Evolutionary conservation across 2,113 vertebrate genomes (phyloP).

Genomic region (Gopherus evgoodei): DNA sequence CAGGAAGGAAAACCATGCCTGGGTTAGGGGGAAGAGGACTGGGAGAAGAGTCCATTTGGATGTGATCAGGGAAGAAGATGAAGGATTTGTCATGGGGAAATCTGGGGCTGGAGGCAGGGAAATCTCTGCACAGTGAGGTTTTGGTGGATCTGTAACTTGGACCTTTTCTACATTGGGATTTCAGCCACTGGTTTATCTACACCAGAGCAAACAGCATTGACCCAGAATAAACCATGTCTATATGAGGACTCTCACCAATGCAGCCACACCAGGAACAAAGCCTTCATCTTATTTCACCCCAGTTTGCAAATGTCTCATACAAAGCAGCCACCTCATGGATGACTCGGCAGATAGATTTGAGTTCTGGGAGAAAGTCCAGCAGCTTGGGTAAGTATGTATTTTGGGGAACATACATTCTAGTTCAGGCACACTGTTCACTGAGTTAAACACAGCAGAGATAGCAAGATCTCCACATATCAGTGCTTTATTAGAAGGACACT

Average conservation of each 20-base stretch:
- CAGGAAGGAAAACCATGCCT: neutral
- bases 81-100: conserved; percentile 3
- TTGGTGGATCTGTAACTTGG: neutral
- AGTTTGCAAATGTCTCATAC: neutral
- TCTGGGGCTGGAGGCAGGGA: neutral
- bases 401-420: neutral
- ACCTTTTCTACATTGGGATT: neutral
- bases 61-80: neutral
- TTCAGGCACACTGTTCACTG: neutral
- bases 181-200: neutral
- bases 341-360: neutral
- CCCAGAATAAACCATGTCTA: neutral
- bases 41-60: neutral
- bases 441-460: neutral
- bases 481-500: neutral
- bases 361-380: neutral
- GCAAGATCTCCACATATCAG: neutral
- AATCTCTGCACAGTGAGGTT: neutral
- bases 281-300: neutral
- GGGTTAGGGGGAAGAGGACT: neutral
- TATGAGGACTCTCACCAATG: neutral
- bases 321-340: conserved; percentile 10
- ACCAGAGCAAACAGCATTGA: neutral
- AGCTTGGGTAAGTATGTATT: neutral
- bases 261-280: conserved; percentile 43